Evolutionary conservation across 2,113 vertebrate species (phyloP).

Genomic region (Neolamprologus cancellatus): DNA sequence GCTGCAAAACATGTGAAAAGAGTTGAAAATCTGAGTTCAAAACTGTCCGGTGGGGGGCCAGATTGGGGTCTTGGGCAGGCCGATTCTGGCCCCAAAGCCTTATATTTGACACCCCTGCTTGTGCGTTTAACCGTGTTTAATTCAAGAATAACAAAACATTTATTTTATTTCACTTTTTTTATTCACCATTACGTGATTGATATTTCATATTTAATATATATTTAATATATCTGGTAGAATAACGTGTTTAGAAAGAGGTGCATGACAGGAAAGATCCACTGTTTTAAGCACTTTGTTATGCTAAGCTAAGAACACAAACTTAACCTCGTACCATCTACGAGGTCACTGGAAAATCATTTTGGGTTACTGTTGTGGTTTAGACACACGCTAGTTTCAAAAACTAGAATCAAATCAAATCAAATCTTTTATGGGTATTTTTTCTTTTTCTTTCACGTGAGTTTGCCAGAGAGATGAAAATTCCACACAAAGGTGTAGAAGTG

Average conservation of each 20-base stretch:
- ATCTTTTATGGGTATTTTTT: accelerated
- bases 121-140: neutral
- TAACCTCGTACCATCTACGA: neutral
- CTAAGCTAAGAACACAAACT: neutral
- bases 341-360: neutral
- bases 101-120: neutral
- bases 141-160: neutral
- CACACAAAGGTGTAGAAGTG: neutral
- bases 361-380: neutral
- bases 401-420: neutral
- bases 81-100: neutral
- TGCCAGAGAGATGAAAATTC: neutral
- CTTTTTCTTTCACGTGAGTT: neutral
- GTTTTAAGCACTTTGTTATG: neutral
- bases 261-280: neutral
- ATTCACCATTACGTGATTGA: neutral
- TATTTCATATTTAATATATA: neutral
- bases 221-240: neutral
- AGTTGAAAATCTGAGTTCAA: neutral
- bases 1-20: neutral
- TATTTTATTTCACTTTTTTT: neutral
- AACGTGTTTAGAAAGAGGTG: neutral
- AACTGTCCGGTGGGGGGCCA: neutral
- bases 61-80: neutral
- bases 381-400: neutral